Evolutionary conservation across 2,888 invertebrate genomes (phyloP).

Genomic region (Phania funesta): DNA sequence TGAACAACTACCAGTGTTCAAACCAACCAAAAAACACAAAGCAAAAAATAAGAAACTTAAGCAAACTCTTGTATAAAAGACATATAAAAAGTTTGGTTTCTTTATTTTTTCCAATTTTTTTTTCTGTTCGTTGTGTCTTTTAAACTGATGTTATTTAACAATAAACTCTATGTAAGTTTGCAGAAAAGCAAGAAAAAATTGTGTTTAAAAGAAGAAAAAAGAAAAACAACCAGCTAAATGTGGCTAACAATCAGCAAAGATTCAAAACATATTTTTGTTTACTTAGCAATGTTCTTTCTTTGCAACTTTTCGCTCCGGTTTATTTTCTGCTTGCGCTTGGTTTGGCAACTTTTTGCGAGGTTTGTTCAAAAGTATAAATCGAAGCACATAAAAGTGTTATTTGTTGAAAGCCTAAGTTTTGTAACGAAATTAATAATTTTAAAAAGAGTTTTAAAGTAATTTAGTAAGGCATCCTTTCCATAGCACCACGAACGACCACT

Average conservation of each 20-base stretch:
- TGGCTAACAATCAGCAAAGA: conserved; percentile 65
- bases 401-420: too few relatives aligned
- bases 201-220: not conserved
- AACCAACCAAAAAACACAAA: conserved; percentile 24
- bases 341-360: conserved; percentile 29
- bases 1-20: conserved; percentile 62
- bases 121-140: conserved; percentile 40
- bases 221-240: conserved; percentile 56
- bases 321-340: not conserved
- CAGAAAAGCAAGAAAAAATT: not conserved
- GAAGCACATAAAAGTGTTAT: too few relatives aligned
- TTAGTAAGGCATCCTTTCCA: too few relatives aligned
- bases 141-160: conserved; percentile 65
- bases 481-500: too few relatives aligned
- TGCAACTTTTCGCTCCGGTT: not conserved
- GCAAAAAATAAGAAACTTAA: conserved; percentile 30
- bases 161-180: conserved; percentile 47
- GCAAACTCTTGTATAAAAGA: conserved; percentile 62
- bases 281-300: conserved; percentile 52
- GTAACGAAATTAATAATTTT: too few relatives aligned
- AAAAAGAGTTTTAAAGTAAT: too few relatives aligned
- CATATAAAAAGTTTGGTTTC: conserved; percentile 60
- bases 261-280: conserved; percentile 67
- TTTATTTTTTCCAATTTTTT: not conserved
- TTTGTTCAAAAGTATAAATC: conserved; percentile 14